A percentile compares a stretch with the other conserved stretches of the same genome.
Conservation (phyloP, 2,888 invertebrate genomes). For the Drosophila leonis region DNA sequence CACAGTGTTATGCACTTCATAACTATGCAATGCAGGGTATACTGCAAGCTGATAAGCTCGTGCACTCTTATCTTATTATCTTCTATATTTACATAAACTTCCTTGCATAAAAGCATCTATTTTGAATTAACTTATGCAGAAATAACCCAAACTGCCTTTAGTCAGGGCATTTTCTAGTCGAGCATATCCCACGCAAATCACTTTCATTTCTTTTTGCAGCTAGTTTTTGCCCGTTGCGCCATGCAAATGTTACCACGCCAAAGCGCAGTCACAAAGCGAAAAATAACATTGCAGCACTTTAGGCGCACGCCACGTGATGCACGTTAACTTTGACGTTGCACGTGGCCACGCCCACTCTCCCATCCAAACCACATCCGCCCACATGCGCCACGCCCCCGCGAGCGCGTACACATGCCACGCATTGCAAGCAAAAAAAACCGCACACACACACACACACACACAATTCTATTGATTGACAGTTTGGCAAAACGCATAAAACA, state of each 20-base stretch:
- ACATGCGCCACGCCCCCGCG: slow-evolving; percentile 6
- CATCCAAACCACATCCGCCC: slow-evolving; percentile 8
- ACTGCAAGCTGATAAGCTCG: neutral
- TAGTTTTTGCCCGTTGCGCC: slow-evolving; percentile 19
- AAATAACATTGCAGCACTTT: slow-evolving; percentile 70
- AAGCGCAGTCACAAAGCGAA: slow-evolving; percentile 74
- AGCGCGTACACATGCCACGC: neutral
- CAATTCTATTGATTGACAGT: slow-evolving; percentile 80
- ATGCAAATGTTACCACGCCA: slow-evolving; percentile 70
- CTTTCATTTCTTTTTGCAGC: slow-evolving; percentile 13
- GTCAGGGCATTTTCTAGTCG: slow-evolving; percentile 8
- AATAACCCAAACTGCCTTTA: neutral
- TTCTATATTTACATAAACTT: neutral
- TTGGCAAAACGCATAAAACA: slow-evolving; percentile 76
- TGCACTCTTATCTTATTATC: neutral
- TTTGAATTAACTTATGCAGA: neutral
- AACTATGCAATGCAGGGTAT: neutral
- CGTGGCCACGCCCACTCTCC: slow-evolving; percentile 42
- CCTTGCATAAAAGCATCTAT: neutral
- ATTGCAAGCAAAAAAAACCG: neutral
- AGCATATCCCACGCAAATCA: neutral
- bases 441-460: slow-evolving; percentile 35
- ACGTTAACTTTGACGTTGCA: slow-evolving; percentile 44
- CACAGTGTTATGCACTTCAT: neutral
- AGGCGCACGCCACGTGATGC: slow-evolving; percentile 66